Base-by-base conservation (phyloP, 1,140 invertebrate genomes). In the Choristoneura fumiferana region DNA sequence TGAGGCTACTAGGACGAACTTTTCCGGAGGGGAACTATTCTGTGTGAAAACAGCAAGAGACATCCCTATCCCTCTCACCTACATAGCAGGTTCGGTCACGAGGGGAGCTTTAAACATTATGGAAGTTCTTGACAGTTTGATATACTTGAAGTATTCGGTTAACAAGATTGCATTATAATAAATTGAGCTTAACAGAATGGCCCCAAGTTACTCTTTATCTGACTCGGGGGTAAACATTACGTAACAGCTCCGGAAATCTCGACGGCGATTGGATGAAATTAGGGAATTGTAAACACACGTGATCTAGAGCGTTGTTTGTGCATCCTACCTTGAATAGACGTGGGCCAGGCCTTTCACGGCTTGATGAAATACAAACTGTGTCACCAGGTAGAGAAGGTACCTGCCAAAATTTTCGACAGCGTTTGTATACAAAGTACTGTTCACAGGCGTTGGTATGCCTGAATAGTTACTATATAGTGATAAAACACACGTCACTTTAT, bases 301-400 rank as follows among this genome's bases (percentile, higher is more conserved):
- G 62, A 65, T 66, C 68, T 63, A 54, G 22, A 55, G 40, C 62
- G 63, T 65, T 74, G 72, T 81, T 76, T 79, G 68, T 60, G 8
- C 60, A 63, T 62, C 68, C 63, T 63, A 70, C 62, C 70, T 74
- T 75, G 76, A 78, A 77, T 76, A 68, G 72, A 39, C 57, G 59
- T 59, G 61, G 57, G 45, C 40, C 68, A 22, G 8, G 43, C 69
- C 66, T 76, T 80, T 79, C 73, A 78, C 60, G 52, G 65, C 68
- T 74, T 77, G 80, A 87, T 84, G 84, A 76, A 84, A 87, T 70
- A 79, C 76, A 87, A 87, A 87, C 84, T 87, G 65, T 83, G 80
- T 76, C 78, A 78, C 63, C 71, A 60, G 72, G 69, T 67, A 65
- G 43, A 65, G 43, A n/a, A n/a, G n/a, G n/a, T n/a, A 17, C 43